These are phyloP conservation scores for Prunella fulvescens DNA, from an alignment of 2,113 vertebrate genomes.

Conservation along the genomic window DNA sequence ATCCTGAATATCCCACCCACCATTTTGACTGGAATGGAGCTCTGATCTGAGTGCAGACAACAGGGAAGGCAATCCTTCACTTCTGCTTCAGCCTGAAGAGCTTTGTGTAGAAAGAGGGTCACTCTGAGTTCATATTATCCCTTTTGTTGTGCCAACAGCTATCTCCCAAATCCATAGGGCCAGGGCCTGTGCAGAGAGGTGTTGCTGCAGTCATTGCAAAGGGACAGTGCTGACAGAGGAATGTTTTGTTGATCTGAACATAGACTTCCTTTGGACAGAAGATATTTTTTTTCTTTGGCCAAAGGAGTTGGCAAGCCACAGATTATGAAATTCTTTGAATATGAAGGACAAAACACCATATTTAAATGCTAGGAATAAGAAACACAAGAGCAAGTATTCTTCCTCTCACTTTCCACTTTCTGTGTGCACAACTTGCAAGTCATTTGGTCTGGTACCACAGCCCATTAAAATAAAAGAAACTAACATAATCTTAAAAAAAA, in stretches of 20 bases:
- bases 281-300: not conserved
- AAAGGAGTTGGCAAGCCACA: not conserved
- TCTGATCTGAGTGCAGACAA: not conserved
- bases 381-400: not conserved
- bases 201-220: not conserved
- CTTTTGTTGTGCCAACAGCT: not conserved
- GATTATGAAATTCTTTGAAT: not conserved
- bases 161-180: not conserved
- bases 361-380: constrained; percentile 41
- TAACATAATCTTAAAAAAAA: not conserved
- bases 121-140: not conserved
- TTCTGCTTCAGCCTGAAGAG: not conserved
- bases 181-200: not conserved
- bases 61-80: not conserved
- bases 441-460: not conserved
- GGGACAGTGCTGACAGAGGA: not conserved
- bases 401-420: not conserved
- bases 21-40: not conserved
- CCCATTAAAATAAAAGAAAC: constrained; percentile 29
- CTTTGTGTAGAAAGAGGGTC: not conserved
- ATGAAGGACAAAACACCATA: not conserved
- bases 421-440: not conserved
- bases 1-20: not conserved
- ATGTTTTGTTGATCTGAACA: not conserved
- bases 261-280: not conserved